Evolutionary conservation across 1,140 invertebrate species (phyloP).

Genomic region (Copidosoma floridanum): DNA sequence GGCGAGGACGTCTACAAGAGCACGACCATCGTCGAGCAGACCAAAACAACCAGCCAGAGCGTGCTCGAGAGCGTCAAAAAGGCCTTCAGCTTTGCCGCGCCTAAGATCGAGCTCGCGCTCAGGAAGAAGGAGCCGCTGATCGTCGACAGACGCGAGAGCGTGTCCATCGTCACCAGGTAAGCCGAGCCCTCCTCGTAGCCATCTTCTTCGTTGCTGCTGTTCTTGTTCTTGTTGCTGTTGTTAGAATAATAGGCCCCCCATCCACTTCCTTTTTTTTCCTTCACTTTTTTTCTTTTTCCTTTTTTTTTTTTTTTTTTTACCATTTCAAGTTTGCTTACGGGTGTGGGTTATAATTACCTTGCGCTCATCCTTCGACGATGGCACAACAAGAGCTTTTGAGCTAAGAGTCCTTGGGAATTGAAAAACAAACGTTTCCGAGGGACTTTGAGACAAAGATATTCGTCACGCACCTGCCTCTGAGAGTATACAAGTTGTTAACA

Average conservation of each 20-base stretch:
- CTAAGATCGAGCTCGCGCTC: conserved; percentile 46
- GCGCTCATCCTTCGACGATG: too few relatives aligned
- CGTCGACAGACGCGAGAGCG: conserved; percentile 51
- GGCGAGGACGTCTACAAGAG: conserved; percentile 65
- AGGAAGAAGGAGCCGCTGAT: conserved; percentile 60
- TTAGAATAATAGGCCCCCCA: neutral
- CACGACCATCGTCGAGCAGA: conserved; percentile 62
- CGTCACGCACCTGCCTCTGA: too few relatives aligned
- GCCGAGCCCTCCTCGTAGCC: too few relatives aligned
- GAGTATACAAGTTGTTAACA: too few relatives aligned
- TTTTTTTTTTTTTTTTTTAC: too few relatives aligned
- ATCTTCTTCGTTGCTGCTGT: conserved; percentile 21
- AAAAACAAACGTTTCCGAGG: too few relatives aligned
- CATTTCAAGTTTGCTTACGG: too few relatives aligned
- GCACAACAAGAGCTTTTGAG: too few relatives aligned
- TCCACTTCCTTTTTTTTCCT: neutral
- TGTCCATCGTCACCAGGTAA: conserved; percentile 61
- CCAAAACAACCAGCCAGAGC: conserved; percentile 54
- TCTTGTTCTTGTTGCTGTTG: conserved; percentile 11
- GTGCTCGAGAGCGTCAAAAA: conserved; percentile 65
- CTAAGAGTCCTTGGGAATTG: too few relatives aligned
- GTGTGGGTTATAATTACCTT: too few relatives aligned
- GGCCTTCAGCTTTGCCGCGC: conserved; percentile 61
- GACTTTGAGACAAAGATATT: too few relatives aligned
- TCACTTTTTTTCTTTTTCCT: too few relatives aligned